These are phyloP conservation scores for Lepidurus arcticus DNA, from an alignment of 1,140 invertebrate species.

Conservation along the genomic window DNA sequence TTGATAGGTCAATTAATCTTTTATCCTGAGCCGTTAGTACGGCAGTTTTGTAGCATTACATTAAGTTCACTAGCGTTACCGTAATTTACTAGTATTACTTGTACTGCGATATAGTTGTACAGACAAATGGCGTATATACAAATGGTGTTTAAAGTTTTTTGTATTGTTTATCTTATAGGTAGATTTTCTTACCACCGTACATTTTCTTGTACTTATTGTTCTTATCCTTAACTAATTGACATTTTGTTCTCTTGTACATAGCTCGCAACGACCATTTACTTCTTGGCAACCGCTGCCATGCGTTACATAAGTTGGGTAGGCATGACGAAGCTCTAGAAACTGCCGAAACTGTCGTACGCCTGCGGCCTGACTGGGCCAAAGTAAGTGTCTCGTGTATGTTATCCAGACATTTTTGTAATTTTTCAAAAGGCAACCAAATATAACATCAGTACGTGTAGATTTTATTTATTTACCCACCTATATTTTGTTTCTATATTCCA, in stretches of 20 bases:
- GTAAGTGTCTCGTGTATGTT: slow-evolving; percentile 45
- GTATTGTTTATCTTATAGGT: no score
- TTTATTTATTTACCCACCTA: neutral
- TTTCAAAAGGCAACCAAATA: neutral
- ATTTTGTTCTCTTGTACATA: slow-evolving; percentile 47
- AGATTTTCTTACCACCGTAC: no score
- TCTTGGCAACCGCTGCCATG: slow-evolving; percentile 61
- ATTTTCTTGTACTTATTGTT: neutral
- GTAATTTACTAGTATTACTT: no score
- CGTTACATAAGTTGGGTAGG: slow-evolving; percentile 56
- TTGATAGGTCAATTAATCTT: no score
- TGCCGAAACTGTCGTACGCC: slow-evolving; percentile 59
- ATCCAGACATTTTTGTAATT: neutral
- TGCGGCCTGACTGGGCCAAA: slow-evolving; percentile 66
- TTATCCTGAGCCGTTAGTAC: no score
- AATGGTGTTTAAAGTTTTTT: no score
- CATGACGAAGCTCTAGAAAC: slow-evolving; percentile 62
- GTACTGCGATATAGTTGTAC: no score
- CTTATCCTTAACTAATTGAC: neutral
- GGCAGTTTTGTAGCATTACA: no score
- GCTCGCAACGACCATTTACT: slow-evolving; percentile 62
- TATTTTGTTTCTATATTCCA: slow-evolving; percentile 43
- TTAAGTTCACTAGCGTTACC: no score
- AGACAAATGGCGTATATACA: no score
- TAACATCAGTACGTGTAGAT: no score